Evolutionary conservation across 2,797 vertebrate species (phyloP).

Genomic region (Rhyacichthys aspro): DNA sequence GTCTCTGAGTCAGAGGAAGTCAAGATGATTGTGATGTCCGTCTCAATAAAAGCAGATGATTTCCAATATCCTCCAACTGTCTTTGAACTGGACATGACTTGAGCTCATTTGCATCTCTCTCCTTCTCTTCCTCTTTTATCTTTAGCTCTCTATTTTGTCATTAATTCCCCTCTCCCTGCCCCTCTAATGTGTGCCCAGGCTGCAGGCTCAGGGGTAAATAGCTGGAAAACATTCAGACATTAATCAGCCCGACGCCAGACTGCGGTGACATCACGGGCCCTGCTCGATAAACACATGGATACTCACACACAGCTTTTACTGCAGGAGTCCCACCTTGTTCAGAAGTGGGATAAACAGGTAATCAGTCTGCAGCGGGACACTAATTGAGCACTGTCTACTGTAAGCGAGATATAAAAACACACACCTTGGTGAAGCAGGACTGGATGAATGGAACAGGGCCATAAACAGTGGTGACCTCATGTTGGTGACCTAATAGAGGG

Average conservation of each 20-base stretch:
- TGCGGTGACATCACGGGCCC: conserved; percentile 74
- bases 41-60: conserved; percentile 50
- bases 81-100: background rate
- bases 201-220: conserved; percentile 59
- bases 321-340: conserved; percentile 17
- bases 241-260: conserved; percentile 79
- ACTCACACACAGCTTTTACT: conserved; percentile 11
- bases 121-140: background rate
- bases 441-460: conserved; percentile 26
- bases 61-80: conserved; percentile 14
- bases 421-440: conserved; percentile 10
- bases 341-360: conserved; percentile 69
- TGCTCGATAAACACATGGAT: conserved; percentile 67
- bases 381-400: conserved; percentile 52
- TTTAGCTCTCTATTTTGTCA: conserved; percentile 8
- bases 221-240: conserved; percentile 78
- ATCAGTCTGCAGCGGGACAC: conserved; percentile 58
- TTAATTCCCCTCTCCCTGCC: conserved; percentile 11
- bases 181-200: conserved; percentile 23
- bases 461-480: conserved; percentile 58
- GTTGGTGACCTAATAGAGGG: conserved; percentile 60
- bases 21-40: conserved; percentile 47
- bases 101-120: conserved; percentile 4
- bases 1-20: conserved; percentile 54
- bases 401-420: conserved; percentile 15